Evolutionary conservation across 1,140 invertebrate genomes (phyloP).

Genomic region (Pseudobourletiella spinata): DNA sequence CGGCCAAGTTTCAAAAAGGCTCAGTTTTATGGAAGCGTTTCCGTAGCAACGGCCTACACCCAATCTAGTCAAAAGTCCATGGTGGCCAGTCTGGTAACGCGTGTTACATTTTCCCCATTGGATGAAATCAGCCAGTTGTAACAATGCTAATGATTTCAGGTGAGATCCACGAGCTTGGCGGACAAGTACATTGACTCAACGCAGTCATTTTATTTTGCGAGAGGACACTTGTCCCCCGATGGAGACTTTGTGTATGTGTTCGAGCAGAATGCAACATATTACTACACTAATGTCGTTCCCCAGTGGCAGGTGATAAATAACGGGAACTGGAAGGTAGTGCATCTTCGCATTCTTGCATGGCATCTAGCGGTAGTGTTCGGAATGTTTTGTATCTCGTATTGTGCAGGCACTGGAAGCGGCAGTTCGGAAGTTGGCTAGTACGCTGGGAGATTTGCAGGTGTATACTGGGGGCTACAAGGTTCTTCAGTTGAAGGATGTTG

Average conservation of each 20-base stretch:
- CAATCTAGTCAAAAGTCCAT: conserved; percentile 10
- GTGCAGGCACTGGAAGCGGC: conserved; percentile 22
- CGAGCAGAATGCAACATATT: conserved; percentile 46
- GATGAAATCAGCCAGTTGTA: background rate
- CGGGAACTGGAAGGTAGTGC: conserved; percentile 33
- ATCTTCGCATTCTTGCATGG: background rate
- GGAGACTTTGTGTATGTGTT: conserved; percentile 45
- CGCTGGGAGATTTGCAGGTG: conserved; percentile 40
- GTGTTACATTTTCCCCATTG: no score
- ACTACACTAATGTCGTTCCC: conserved; percentile 47
- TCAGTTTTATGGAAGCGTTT: conserved; percentile 15
- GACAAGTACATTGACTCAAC: conserved; percentile 19
- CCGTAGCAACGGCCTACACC: conserved; percentile 11
- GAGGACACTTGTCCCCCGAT: conserved; percentile 48
- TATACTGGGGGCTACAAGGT: conserved; percentile 52
- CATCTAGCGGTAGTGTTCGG: background rate
- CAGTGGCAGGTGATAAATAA: conserved; percentile 45
- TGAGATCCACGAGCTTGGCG: conserved; percentile 16
- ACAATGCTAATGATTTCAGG: conserved; percentile 5
- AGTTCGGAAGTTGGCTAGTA: conserved; percentile 13
- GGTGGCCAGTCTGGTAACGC: conserved; percentile 4
- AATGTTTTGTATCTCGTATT: background rate
- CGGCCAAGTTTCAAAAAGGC: conserved; percentile 28
- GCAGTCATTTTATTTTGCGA: conserved; percentile 39
- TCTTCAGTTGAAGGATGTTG: conserved; percentile 44